Evolutionary conservation across 2,888 invertebrate species (phyloP), one percentile per base, ranked within the genome.

Genomic region (Anorthoa munda): DNA sequence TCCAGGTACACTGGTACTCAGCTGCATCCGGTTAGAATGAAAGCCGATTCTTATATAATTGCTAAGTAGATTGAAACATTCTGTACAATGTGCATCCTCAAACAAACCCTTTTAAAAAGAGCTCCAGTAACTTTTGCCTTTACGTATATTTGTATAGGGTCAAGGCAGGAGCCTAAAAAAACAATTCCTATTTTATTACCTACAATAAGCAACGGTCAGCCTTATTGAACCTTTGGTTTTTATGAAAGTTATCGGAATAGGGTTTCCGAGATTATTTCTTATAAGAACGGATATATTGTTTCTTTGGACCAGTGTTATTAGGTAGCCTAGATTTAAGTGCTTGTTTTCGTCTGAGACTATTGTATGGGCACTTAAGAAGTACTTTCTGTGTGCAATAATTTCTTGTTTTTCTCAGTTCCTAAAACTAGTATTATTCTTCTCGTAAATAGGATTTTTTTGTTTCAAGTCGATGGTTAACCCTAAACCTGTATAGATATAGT

Each of bases 151-250:
- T 51, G 13, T 39, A 77, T n/a, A 1, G 9, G 51, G 21, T 48
- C 46, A 48, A 69, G 26, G 59, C n/a, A 66, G 26, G 2, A 45
- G 2, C 18, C 55, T 45, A 26, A 80, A 60, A 65, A 66, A 67
- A 63, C 67, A 63, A 68, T 72, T 58, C 78, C 55, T 15, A 53
- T 72, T 82, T 66, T 59, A 72, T 60, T 78, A 48, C 56, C 50
- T 45, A 60, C 75, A 79, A 79, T 72, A 67, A 56, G 73, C 70
- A 79, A 80, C 67, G 77, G 70, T 79, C 86, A 80, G 70, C 64
- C 61, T 59, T 83, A 84, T 80, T 75, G 77, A 64, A 71, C 72
- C 77, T 81, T 72, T 77, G 61, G 61, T 75, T 77, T 83, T 84
- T 77, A 71, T 72, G 72, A 61, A 83, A 81, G 66, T 72, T 84